Base-by-base conservation (phyloP, 2,888 invertebrate genomes). In the Steromphala cineraria region DNA sequence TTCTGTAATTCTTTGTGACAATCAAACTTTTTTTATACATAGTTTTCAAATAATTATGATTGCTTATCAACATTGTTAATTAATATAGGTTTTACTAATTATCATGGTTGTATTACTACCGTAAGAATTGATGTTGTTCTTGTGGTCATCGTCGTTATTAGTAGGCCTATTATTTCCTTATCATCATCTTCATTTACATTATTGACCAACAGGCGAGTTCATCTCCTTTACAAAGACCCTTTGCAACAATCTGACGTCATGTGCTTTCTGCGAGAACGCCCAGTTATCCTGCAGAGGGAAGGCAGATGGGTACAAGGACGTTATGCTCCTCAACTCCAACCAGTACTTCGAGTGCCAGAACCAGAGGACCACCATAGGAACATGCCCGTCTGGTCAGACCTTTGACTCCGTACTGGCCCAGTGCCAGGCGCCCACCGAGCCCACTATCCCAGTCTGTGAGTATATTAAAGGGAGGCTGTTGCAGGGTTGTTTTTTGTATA, bases 361-460 rank as follows among this genome's bases (percentile, higher is more conserved):
- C 55, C 76, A 76, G 19, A 21, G 76, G 28, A 76, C 76, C 53
- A 53, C 53, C 0, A 76, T 76, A 17, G 10, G 17, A 36, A 55
- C 76, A n/a, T 76, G 76, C 19, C 28, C 76, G 3, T 52, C 53
- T 24, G 55, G 53, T 0, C 31, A 76, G 31, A 31, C 24, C 10
- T 76, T 76, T 31, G 76, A 76, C 71, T n/a, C 40, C n/a, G 36
- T 40, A 8, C 28, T 36, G 8, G 71, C 71, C 1, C 15, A 71
- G 31, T 71, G 71, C 71, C 28, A 40, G 40, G 19, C 36, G 15
- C 71, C 71, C 10, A 36, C 7, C 19, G n/a, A 28, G 13, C 31
- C 31, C n/a, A 36, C 71, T n/a, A 71, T 71, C 40, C 71, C 71
- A 36, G 71, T 71, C 36, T 31, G 71, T 71, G 19, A 71, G 71